Conservation (phyloP, 2,888 invertebrate species). For the Drosophila nr. perissopoda region DNA sequence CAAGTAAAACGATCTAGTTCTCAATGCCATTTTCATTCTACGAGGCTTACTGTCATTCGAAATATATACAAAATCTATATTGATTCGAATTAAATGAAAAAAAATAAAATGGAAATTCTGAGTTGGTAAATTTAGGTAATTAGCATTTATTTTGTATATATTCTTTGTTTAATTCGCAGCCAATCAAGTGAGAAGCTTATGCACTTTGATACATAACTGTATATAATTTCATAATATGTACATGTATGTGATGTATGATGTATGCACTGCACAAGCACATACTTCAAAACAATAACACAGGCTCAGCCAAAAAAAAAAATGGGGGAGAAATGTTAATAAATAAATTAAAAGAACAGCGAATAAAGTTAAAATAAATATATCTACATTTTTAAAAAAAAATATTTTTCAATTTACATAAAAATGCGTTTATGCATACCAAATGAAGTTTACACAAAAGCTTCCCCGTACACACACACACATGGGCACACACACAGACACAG, state of each 20-base stretch:
- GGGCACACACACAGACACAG: not conserved
- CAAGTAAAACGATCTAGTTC: not conserved
- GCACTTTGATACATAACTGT: not conserved
- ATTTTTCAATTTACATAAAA: slow-evolving; percentile 77
- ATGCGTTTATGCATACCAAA: slow-evolving; percentile 78
- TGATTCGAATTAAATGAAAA: not conserved
- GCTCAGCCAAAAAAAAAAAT: not conserved
- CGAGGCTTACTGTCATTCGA: not conserved
- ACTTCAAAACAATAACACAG: not conserved
- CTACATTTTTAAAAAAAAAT: slow-evolving; percentile 19
- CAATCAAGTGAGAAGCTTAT: not conserved
- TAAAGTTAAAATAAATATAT: slow-evolving; percentile 15
- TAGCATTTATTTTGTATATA: not conserved
- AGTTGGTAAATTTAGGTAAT: not conserved
- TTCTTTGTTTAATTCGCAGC: not conserved
- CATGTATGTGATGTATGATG: not conserved
- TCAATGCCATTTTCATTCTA: not conserved
- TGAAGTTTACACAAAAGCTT: slow-evolving; percentile 59
- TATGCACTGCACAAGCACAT: not conserved
- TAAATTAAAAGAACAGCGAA: slow-evolving; percentile 2
- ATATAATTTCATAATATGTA: not conserved
- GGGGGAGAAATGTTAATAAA: slow-evolving; percentile 2
- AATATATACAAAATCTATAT: not conserved
- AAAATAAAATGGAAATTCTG: not conserved
- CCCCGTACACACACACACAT: slow-evolving; percentile 1